Percentiles rank a stretch among this genome's conserved stretches.
phyloP scores from a whole-genome alignment of 2,113 vertebrate species.

The Tinamus guttatus region DNA sequence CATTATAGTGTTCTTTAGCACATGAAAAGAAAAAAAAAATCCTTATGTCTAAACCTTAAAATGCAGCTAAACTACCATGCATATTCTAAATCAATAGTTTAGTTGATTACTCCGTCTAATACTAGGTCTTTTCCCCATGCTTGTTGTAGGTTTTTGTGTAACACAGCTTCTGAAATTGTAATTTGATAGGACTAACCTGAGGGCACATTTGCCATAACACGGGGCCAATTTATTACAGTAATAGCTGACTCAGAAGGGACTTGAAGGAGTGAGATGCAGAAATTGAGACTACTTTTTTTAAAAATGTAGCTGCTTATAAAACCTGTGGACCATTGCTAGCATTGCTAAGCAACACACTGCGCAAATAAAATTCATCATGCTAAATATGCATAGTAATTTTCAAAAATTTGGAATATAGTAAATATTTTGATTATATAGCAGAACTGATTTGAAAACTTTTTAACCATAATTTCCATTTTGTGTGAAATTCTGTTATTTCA shows the following conservation, averaged over 20 bases:
- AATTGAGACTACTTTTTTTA: background rate
- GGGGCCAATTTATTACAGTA: background rate
- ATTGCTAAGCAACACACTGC: background rate
- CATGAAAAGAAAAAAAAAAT: background rate
- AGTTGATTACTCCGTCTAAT: background rate
- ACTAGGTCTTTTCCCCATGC: background rate
- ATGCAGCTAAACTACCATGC: background rate
- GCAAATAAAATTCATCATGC: background rate
- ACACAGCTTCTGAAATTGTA: background rate
- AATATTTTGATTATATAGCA: background rate
- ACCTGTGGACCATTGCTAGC: background rate
- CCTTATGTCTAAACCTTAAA: fast-evolving
- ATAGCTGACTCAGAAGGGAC: background rate
- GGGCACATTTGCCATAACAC: background rate
- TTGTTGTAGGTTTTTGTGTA: background rate
- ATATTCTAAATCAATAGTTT: background rate
- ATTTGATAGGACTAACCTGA: background rate
- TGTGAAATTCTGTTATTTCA: background rate
- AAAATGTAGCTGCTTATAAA: background rate
- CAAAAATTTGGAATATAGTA: background rate
- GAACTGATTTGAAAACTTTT: background rate
- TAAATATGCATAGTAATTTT: background rate
- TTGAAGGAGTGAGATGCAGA: background rate
- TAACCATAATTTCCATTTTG: background rate
- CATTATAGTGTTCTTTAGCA: background rate